Evolutionary conservation across 2,797 vertebrate species (phyloP).

Genomic region (Lateolabrax maculatus): DNA sequence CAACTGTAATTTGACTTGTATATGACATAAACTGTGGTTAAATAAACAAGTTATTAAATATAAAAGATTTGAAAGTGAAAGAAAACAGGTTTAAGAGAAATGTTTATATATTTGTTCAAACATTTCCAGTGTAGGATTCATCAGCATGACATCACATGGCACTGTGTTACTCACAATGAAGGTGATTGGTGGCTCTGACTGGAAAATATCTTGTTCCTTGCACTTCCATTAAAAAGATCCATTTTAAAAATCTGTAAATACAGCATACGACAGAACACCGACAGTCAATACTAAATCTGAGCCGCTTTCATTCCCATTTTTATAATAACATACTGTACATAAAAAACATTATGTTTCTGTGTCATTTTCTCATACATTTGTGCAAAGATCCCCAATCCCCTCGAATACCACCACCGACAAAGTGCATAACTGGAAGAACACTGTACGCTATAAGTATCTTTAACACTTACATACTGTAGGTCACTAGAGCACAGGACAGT

Average conservation of each 20-base stretch:
- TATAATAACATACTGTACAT: slow-evolving; percentile 73
- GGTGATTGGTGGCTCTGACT: slow-evolving; percentile 48
- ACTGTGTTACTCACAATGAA: slow-evolving; percentile 59
- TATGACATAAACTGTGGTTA: slow-evolving; percentile 12
- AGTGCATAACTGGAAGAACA: slow-evolving; percentile 85
- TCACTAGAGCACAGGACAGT: slow-evolving; percentile 70
- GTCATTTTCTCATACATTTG: slow-evolving; percentile 69
- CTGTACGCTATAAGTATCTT: slow-evolving; percentile 73
- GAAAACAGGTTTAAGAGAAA: slow-evolving; percentile 40
- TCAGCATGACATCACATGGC: slow-evolving; percentile 51
- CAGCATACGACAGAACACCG: slow-evolving; percentile 56
- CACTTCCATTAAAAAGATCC: slow-evolving; percentile 42
- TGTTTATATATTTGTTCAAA: slow-evolving; percentile 69
- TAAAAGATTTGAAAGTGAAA: slow-evolving; percentile 15
- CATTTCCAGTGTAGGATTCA: slow-evolving; percentile 71
- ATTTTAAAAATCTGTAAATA: slow-evolving; percentile 55
- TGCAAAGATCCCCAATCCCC: slow-evolving; percentile 79
- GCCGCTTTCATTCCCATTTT: slow-evolving; percentile 70
- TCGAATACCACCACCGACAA: slow-evolving; percentile 79
- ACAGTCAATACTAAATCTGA: slow-evolving; percentile 58
- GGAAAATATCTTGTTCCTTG: slow-evolving; percentile 31
- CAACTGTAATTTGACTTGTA: slow-evolving; percentile 17
- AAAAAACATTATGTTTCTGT: slow-evolving; percentile 62
- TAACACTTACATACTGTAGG: slow-evolving; percentile 75
- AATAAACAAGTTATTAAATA: slow-evolving; percentile 11